Conservation (phyloP, 64 coral and sea anemone genomes). For the Stichodactyla helianthus region DNA sequence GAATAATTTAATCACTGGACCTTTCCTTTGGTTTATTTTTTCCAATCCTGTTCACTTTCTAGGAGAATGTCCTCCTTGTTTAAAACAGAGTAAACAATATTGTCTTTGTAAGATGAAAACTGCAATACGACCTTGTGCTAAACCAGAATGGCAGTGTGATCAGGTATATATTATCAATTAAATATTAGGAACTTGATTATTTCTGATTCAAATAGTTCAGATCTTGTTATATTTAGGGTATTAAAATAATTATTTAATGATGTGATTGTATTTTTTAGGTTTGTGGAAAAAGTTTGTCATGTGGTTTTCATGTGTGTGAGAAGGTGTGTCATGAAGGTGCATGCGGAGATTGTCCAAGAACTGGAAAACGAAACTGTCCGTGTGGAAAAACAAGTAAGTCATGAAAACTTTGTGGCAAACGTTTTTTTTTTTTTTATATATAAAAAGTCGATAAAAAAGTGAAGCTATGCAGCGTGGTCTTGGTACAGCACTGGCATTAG, state of each 20-base stretch:
- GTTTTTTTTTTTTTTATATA: too few species aligned
- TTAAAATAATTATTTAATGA: too few species aligned
- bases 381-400: slow-evolving; percentile 92
- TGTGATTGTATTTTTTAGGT: background rate
- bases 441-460: too few species aligned
- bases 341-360: slow-evolving; percentile 80
- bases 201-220: too few species aligned
- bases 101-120: slow-evolving; percentile 40
- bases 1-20: too few species aligned
- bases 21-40: background rate
- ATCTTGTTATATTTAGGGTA: too few species aligned
- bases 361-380: slow-evolving; percentile 83
- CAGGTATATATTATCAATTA: slow-evolving; percentile 22
- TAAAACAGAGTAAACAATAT: slow-evolving; percentile 36
- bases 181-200: background rate
- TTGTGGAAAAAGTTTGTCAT: background rate
- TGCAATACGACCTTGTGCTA: slow-evolving; percentile 49
- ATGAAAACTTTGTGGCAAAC: background rate
- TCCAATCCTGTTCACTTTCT: background rate
- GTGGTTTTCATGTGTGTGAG: slow-evolving; percentile 28
- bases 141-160: slow-evolving; percentile 49
- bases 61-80: slow-evolving; percentile 46
- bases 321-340: slow-evolving; percentile 60
- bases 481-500: too few species aligned
- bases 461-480: too few species aligned